These are phyloP conservation scores for Oscheius sp. DNA, from an alignment of 2,888 invertebrate genomes.

Conservation along the genomic window DNA sequence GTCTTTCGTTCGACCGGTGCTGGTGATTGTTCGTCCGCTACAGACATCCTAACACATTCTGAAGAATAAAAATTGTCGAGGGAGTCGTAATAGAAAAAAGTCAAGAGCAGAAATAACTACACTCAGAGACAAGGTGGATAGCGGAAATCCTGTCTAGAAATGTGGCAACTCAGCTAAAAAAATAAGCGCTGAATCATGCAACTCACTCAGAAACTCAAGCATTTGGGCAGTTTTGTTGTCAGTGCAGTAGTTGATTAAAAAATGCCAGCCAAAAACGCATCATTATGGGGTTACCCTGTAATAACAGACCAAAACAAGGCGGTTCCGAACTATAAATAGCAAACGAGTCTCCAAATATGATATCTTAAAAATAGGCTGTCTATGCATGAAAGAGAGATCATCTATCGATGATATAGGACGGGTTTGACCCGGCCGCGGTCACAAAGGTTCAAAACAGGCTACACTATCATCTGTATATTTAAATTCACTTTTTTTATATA, in stretches of 20 bases:
- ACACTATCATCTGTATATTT: not conserved
- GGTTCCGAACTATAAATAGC: too few relatives aligned
- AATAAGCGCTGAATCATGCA: not conserved
- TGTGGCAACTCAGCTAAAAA: slow-evolving; percentile 8
- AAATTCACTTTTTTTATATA: too few relatives aligned
- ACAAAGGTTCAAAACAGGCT: not conserved
- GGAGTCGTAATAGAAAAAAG: not conserved
- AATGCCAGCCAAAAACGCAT: too few relatives aligned
- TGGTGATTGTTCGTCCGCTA: slow-evolving; percentile 20
- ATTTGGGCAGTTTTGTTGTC: too few relatives aligned
- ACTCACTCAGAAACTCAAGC: too few relatives aligned
- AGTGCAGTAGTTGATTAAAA: too few relatives aligned
- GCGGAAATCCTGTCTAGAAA: slow-evolving; percentile 7
- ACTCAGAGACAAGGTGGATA: not conserved
- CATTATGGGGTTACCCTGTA: too few relatives aligned
- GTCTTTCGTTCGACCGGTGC: slow-evolving; percentile 25
- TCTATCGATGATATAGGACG: slow-evolving; percentile 18
- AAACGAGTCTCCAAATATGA: too few relatives aligned
- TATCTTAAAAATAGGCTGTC: too few relatives aligned
- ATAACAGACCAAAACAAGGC: too few relatives aligned
- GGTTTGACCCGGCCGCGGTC: slow-evolving; percentile 22
- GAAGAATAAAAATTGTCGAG: not conserved
- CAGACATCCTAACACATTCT: slow-evolving; percentile 32
- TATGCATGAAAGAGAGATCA: too few relatives aligned
- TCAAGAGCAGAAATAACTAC: not conserved